Conservation (phyloP, 2,113 vertebrate genomes). For the Numida meleagris region DNA sequence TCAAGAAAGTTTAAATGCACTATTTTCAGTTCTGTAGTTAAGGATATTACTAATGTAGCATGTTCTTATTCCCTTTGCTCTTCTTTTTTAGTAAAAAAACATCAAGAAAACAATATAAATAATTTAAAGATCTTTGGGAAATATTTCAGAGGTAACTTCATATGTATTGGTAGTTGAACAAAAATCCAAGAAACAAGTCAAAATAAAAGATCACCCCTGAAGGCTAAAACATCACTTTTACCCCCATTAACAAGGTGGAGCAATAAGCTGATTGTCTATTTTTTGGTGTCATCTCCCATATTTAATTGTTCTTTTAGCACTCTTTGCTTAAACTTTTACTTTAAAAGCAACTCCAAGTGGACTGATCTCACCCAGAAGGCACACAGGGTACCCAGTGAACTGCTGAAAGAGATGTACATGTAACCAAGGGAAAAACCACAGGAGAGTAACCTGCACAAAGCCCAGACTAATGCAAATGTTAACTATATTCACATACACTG, state of each 20-base stretch:
- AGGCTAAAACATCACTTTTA: not conserved
- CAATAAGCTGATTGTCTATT: not conserved
- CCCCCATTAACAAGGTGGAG: not conserved
- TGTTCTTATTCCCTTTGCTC: not conserved
- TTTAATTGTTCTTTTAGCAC: not conserved
- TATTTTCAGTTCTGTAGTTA: not conserved
- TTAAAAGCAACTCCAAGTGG: not conserved
- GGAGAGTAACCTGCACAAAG: not conserved
- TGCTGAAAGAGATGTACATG: not conserved
- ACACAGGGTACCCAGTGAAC: not conserved
- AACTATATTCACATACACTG: not conserved
- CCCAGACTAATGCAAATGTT: not conserved
- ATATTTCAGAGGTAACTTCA: slow-evolving; percentile 43
- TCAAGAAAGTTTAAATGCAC: not conserved
- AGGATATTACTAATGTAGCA: not conserved
- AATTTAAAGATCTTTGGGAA: slow-evolving; percentile 58
- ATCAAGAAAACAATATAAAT: not conserved
- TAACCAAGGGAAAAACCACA: not conserved
- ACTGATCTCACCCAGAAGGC: not conserved
- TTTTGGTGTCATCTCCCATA: not conserved
- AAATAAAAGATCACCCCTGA: not conserved
- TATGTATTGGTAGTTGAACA: not conserved
- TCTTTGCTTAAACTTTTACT: not conserved
- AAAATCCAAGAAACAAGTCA: not conserved
- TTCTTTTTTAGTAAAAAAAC: slow-evolving; percentile 9